A percentile compares a stretch with the other conserved stretches of the same genome.
Conservation (phyloP, 2,113 vertebrate species). For the Epinephelus fuscoguttatus region DNA sequence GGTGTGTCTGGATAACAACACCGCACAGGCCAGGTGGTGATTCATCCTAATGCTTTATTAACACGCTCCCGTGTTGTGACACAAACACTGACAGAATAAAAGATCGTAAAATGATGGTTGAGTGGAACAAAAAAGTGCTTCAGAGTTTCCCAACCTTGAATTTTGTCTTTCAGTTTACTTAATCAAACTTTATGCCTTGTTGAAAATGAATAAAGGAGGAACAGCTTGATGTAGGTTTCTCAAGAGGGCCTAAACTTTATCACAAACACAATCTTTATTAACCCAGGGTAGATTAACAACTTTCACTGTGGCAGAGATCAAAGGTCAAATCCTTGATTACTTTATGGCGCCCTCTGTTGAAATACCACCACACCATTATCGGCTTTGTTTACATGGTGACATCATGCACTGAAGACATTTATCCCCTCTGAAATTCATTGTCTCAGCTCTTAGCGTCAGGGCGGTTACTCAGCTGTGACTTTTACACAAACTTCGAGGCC, state of each 20-base stretch:
- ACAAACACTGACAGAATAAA: slow-evolving; percentile 31
- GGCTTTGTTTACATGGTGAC: slow-evolving; percentile 63
- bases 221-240: not conserved
- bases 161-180: not conserved
- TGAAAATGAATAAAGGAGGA: not conserved
- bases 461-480: slow-evolving; percentile 13
- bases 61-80: slow-evolving; percentile 41
- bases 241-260: slow-evolving; percentile 2
- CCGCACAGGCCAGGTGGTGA: slow-evolving; percentile 60
- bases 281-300: not conserved
- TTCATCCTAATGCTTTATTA: slow-evolving; percentile 61
- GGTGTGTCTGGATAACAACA: slow-evolving; percentile 67
- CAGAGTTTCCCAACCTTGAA: not conserved
- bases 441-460: slow-evolving; percentile 35
- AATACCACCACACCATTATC: slow-evolving; percentile 20
- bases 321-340: slow-evolving; percentile 43
- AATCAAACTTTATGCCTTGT: not conserved
- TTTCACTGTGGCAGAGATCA: slow-evolving; percentile 13
- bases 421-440: slow-evolving; percentile 28
- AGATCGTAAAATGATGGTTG: not conserved
- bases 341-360: slow-evolving; percentile 34
- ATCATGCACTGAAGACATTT: slow-evolving; percentile 38
- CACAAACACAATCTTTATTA: not conserved
- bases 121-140: not conserved
- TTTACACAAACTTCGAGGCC: slow-evolving; percentile 26